phyloP scores from a whole-genome alignment of 2,113 vertebrate species.

The Ahaetulla prasina region DNA sequence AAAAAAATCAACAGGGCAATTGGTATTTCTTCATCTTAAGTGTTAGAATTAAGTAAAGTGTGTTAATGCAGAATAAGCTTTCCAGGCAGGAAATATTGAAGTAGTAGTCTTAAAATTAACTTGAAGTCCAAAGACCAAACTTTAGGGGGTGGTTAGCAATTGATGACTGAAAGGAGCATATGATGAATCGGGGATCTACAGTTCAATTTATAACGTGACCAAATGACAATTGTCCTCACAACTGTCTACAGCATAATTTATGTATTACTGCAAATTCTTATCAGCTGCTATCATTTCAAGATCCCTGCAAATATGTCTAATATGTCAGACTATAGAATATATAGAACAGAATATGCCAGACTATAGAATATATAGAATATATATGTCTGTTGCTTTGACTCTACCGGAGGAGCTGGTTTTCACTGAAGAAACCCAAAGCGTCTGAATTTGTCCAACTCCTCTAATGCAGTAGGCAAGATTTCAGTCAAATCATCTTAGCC shows the following conservation, averaged over 20 bases:
- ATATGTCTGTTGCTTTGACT: background rate
- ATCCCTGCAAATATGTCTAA: background rate
- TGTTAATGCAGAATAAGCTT: background rate
- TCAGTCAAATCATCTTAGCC: background rate
- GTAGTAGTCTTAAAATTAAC: constrained; percentile 5
- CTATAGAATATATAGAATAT: too few species aligned
- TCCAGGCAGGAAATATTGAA: constrained; percentile 2
- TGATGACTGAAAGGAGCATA: background rate
- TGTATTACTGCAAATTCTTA: background rate
- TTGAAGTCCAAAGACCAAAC: background rate
- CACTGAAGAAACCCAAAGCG: background rate
- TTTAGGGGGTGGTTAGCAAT: background rate
- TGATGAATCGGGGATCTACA: background rate
- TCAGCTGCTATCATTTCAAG: background rate
- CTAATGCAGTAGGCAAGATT: background rate
- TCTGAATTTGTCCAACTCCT: background rate
- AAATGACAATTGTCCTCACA: background rate
- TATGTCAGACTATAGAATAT: background rate
- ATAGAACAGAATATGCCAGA: too few species aligned
- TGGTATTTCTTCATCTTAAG: background rate
- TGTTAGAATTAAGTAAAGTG: background rate
- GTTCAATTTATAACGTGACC: background rate
- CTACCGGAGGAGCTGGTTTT: background rate
- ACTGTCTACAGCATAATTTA: background rate
- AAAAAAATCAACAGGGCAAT: background rate